Base-by-base conservation (phyloP, 2,113 vertebrate genomes). In the Colossoma macropomum region DNA sequence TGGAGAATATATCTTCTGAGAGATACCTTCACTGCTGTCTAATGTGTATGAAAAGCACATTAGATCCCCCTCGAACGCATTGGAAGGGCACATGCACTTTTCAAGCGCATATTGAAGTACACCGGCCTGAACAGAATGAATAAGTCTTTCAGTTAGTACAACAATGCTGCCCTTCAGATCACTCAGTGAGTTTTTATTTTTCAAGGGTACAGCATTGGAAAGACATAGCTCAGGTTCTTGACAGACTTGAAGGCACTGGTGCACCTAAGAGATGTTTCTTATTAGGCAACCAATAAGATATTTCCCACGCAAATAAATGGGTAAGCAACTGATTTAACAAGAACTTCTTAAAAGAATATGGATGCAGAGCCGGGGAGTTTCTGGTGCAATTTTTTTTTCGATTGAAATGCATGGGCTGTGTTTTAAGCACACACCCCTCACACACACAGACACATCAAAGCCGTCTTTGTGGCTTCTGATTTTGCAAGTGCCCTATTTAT, bases 401-500 rank as follows among this genome's bases (percentile, higher is more conserved):
- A 12, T 45, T 71, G 23, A 71, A 41, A n/a, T 71, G 34, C 68
- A n/a, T 45, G 34, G 68, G 34, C 41, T 71, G 68, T 38, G 21
- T 45, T 45, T 71, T n/a, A 71, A 41, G 7, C 34, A 8, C 32
- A 17, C 30, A 32, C 30, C 32, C 32, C n/a, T 21, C n/a, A n/a
- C n/a, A 62, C n/a, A 27, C 59, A 62, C 59, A 27, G 59, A 12
- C 59, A 80, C 30, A 72, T 56, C 68, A 80, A 72, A 60, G 66
- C n/a, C 32, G 68, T 38, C 15, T 41, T 54, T 71, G 41, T 45
- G 19, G 68, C 38, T 71, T 25, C 50, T 60, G 52, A 60, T 77
- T 45, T 80, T 16, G 30, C 60, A 56, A 68, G 60, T 66, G 59
- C 41, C 60, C 28, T 34, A 65, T 68, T 45, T 81, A 77, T 71